Percentiles rank a stretch among this genome's conserved stretches.
Conservation (phyloP, 2,113 vertebrate species). For the Hydropotes inermis region DNA sequence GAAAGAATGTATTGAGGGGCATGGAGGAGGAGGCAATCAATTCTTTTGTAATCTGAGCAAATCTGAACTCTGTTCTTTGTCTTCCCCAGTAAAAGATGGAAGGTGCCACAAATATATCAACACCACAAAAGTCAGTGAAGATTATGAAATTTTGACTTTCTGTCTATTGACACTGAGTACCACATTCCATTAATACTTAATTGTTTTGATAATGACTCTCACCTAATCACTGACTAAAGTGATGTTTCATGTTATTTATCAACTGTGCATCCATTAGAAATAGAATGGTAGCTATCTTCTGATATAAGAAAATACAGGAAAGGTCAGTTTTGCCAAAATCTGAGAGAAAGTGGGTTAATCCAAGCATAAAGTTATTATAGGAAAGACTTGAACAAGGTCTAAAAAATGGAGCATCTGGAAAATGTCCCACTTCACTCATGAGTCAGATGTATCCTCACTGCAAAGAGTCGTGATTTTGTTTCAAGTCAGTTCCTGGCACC, state of each 20-base stretch:
- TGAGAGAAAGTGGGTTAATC: background rate
- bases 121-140: background rate
- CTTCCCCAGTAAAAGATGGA: background rate
- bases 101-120: background rate
- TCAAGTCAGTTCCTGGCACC: conserved; percentile 40
- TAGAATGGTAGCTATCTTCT: background rate
- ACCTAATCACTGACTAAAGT: background rate
- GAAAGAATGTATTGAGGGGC: background rate
- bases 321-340: background rate
- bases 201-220: background rate
- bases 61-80: background rate
- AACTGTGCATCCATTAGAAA: conserved; percentile 8
- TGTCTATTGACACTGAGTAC: background rate
- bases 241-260: background rate
- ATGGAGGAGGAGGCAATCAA: background rate
- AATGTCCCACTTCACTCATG: background rate
- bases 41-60: background rate
- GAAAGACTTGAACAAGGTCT: background rate
- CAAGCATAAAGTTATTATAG: background rate
- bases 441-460: conserved; percentile 2
- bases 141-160: conserved; percentile 24
- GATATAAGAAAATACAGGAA: background rate
- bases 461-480: background rate
- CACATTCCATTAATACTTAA: background rate
- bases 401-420: background rate